Percentiles rank a stretch among this genome's conserved stretches.
Conservation (phyloP, 2,113 vertebrate species). For the Lanius ludovicianus region DNA sequence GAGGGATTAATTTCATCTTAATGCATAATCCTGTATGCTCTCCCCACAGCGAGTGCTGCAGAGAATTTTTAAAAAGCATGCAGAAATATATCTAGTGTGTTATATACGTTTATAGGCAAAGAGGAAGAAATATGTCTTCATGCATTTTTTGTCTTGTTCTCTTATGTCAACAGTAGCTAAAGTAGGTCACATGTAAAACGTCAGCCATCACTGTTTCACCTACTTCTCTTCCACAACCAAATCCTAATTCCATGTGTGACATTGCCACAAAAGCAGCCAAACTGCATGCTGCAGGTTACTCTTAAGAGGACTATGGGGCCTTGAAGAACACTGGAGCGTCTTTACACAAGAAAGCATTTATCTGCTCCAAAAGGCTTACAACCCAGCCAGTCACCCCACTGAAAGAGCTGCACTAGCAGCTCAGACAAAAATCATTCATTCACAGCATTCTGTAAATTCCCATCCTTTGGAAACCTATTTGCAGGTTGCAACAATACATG, state of each 20-base stretch:
- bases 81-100: neutral
- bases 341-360: neutral
- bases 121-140: neutral
- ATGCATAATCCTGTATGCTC: neutral
- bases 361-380: neutral
- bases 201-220: neutral
- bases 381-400: neutral
- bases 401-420: neutral
- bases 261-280: neutral
- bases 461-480: neutral
- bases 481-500: neutral
- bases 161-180: neutral
- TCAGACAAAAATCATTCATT: neutral
- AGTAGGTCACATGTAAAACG: neutral
- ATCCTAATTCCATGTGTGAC: neutral
- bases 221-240: neutral
- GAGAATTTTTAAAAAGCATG: neutral
- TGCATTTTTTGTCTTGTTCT: neutral
- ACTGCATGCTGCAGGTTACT: neutral
- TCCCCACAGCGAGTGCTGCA: neutral
- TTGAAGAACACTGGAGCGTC: neutral
- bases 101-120: neutral
- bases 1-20: constrained; percentile 12
- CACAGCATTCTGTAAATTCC: neutral
- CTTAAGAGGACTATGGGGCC: neutral